Base-by-base conservation (phyloP, 2,113 vertebrate genomes). In the Archocentrus centrarchus region DNA sequence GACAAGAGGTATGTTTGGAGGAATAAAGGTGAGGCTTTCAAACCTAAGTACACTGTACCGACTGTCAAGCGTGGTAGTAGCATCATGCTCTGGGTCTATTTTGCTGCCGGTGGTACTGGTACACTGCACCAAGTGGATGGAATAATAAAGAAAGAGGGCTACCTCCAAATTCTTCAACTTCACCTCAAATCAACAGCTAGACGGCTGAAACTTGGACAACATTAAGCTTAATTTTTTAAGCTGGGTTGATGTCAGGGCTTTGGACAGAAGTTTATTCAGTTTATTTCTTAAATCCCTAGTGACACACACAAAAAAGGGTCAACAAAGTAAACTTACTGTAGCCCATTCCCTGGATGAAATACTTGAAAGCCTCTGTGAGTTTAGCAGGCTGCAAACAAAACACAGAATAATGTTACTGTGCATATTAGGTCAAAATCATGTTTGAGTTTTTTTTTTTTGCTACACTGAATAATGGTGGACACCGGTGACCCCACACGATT, bases 271-370 rank as follows among this genome's bases (percentile, higher is more conserved):
- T 22, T 39, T 63, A 39, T 66, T 7, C 14, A 39, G 61, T 22
- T 39, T 63, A 39, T 66, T 7, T 14, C 24, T 10, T 27, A 66
- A 66, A 7, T 66, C n/a, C 57, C 10, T 2, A 58, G n/a, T 58
- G 39, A 39, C 39, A 66, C 13, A 50, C 5, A 50, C 2, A 44
- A 47, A 68, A 44, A 47, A 27, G 11, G 32, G 20, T 32, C 66
- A 4, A 50, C 8, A 50, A 53, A 73, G 20, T 53, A 32, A 59
- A 96, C 97, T 97, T 94, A 97, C 96, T 97, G 91, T 97, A 99
- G 94, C 97, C 98, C 97, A 99, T 99, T 91, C 98, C 98, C 90
- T 99, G 98, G 88, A 99, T 96, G 92, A 99, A 99, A 93, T 99
- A 98, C 92, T 98, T 99, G 94, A 99, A 99, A 77, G 98, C 98